Evolutionary conservation across 2,113 vertebrate genomes (phyloP), one percentile per base, ranked within the genome.

Genomic region (Carassius carassius): DNA sequence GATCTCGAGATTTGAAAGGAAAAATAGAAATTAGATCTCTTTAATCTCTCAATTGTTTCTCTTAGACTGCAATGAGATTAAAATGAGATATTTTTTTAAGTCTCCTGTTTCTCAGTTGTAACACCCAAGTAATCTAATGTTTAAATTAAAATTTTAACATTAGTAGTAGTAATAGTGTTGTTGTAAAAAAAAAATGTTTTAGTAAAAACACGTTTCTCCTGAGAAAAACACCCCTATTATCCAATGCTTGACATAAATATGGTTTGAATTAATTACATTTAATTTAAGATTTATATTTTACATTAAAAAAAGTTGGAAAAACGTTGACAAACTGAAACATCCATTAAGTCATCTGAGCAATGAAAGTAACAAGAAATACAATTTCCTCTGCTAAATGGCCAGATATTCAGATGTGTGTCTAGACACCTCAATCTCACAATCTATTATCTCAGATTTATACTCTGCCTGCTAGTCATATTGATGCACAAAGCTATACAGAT

Each of bases 321-420:
- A n/a, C 19, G 35, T 32, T 6, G 1, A 54, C 51, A 23, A 73
- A 73, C 41, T 16, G 65, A 35, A 32, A 72, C 41, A 49, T 49
- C 12, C 13, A 67, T 51, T 25, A 74, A 49, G 41, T n/a, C 72
- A 2, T 23, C n/a, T 72, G 19, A 67, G 13, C 69, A 1, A 12
- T 44, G 32, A 74, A 25, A 16, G 13, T 49, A 49, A 8, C n/a
- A 23, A 74, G 37, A 74, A 74, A 23, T 51, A 49, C 44, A 75
- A 75, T 75, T 75, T 75, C 72, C 72, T 47, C n/a, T 75, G 4
- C 19, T 44, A 72, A 72, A 44, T n/a, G 35, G 35, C 35, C 21
- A n/a, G 69, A 75, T 75, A 75, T 75, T 49, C n/a, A 75, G 41
- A 75, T 25, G 72, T 49, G n/a, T 25, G 72, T 75, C 44, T 16